Evolutionary conservation across 2,888 invertebrate genomes (phyloP), one percentile per base, ranked within the genome.

Genomic region (Leucozona laternaria): DNA sequence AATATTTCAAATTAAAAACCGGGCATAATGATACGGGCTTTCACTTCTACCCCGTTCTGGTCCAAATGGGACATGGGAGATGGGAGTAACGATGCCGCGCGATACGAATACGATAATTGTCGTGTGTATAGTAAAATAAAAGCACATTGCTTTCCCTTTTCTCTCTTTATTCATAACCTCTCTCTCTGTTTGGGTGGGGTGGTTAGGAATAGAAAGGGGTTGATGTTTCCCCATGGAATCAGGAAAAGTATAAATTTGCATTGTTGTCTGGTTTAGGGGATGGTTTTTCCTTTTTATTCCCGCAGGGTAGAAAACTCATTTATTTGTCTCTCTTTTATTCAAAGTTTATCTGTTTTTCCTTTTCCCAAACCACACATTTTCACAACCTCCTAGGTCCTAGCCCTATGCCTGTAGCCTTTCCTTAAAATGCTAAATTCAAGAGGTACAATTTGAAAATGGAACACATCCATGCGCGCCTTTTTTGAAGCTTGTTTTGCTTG

Each of bases 401-500:
- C 4, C 50, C 48, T 17, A n/a, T n/a, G n/a, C n/a, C n/a, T n/a
- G n/a, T n/a, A 28, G n/a, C 20, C 7, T 17, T 17, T n/a, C 10
- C 5, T 25, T 50, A n/a, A 76, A 66, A 78, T 50, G 71, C 40
- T 55, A 58, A 28, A 48, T 40, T 48, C 50, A 50, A 45, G 7
- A n/a, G 82, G 81, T 71, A 78, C 82, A 60, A 11, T 8, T 2
- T 53, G 78, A 34, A 72, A 70, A 58, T 79, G 86, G 13, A 82
- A 82, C 86, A 75, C 34, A 71, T 64, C 64, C 78, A 71, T 86
- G 86, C 64, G 86, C 78, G 79, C 82, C 73, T 75, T 82, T 82
- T 73, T 71, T 7, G 22, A n/a, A 40, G 31, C 53, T 55, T 22
- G 57, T 43, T 22, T 60, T 57, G 10, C 31, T 53, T 71, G 17